These are phyloP conservation scores for Fundulus diaphanus DNA, from an alignment of 2,797 vertebrate genomes.

Conservation along the genomic window DNA sequence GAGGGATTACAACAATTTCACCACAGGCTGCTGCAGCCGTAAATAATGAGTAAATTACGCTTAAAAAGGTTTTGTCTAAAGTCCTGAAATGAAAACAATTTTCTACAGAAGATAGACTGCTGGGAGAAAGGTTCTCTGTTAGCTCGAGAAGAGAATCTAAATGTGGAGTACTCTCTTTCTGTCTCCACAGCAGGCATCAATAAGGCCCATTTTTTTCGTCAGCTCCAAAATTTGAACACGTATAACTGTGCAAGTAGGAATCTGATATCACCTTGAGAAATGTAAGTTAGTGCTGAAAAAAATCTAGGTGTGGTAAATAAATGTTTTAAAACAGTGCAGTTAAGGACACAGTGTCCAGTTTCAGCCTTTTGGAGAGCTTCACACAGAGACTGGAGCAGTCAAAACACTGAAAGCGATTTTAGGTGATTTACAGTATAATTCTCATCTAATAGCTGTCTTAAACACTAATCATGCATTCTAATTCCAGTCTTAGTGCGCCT, in stretches of 20 bases:
- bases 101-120: neutral
- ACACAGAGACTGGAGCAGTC: conserved; percentile 36
- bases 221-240: conserved; percentile 20
- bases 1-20: neutral
- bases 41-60: neutral
- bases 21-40: neutral
- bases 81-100: neutral
- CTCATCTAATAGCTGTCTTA: conserved; percentile 66
- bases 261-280: conserved; percentile 26
- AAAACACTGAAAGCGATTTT: conserved; percentile 58
- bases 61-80: too few species aligned
- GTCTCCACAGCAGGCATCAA: conserved; percentile 54
- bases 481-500: conserved; percentile 68
- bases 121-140: conserved; percentile 34
- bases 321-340: conserved; percentile 31
- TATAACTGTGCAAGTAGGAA: conserved; percentile 27
- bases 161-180: conserved; percentile 24
- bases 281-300: conserved; percentile 11
- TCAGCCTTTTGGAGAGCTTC: conserved; percentile 35
- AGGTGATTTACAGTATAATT: conserved; percentile 69
- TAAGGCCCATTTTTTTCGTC: conserved; percentile 48
- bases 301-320: conserved; percentile 36
- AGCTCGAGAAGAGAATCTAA: conserved; percentile 31
- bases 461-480: conserved; percentile 69
- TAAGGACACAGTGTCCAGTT: too few species aligned